phyloP scores from a whole-genome alignment of 2,888 invertebrate genomes.

The Luperina testacea region DNA sequence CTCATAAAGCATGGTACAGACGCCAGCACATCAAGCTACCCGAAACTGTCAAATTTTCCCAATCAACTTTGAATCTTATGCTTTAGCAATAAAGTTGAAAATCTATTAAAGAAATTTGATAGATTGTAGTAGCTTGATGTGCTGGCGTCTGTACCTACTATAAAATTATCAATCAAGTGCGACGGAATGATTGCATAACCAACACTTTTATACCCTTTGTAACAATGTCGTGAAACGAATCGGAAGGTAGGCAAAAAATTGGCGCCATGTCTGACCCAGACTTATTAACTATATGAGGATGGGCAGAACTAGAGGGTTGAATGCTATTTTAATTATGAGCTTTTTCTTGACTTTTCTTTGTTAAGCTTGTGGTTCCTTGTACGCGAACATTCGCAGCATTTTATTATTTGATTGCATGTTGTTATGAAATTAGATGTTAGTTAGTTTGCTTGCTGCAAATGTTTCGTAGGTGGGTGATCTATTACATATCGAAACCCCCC shows the following conservation, averaged over 20 bases:
- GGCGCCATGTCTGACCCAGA: constrained; percentile 64
- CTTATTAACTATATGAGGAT: constrained; percentile 38
- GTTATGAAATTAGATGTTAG: background rate
- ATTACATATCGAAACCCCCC: background rate
- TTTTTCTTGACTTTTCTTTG: constrained; percentile 55
- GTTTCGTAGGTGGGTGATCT: background rate
- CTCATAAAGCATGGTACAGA: background rate
- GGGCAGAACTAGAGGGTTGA: constrained; percentile 40
- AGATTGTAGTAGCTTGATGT: too few species aligned
- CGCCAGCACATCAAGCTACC: too few species aligned
- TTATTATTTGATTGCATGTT: background rate
- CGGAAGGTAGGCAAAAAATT: constrained; percentile 48
- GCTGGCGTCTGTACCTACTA: too few species aligned
- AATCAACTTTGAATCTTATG: too few species aligned
- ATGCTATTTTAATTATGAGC: constrained; percentile 40
- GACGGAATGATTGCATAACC: constrained; percentile 52
- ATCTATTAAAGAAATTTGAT: too few species aligned
- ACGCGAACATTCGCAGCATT: constrained; percentile 9
- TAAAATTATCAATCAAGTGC: constrained; percentile 58
- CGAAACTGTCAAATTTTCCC: too few species aligned
- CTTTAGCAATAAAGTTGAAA: too few species aligned
- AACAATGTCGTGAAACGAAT: constrained; percentile 45
- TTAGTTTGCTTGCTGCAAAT: background rate
- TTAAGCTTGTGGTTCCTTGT: constrained; percentile 26
- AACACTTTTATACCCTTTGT: constrained; percentile 41